Evolutionary conservation across 2,797 vertebrate genomes (phyloP), one percentile per base, ranked within the genome.

Genomic region (Gouania willdenowi): DNA sequence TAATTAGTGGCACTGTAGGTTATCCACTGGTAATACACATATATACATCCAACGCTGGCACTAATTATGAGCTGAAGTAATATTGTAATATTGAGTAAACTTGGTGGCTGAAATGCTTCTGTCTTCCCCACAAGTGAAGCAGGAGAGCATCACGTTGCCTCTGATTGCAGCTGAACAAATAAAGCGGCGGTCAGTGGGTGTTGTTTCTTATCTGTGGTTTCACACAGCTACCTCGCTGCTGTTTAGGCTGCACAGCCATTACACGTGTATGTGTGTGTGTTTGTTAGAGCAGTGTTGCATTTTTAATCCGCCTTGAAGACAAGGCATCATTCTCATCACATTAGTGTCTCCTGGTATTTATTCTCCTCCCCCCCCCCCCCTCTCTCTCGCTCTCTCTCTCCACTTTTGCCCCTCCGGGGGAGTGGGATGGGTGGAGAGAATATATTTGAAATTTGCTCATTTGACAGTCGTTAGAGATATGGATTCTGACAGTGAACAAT

Each of bases 271-370:
- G 8, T 19, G 41, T 40, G 38, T 22, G 25, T 42, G 45, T 38
- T 24, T 52, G 46, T 50, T 56, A 52, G 25, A 39, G 52, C 17
- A 26, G 70, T 79, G 79, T 73, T 79, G 63, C 58, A 78, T 81
- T 85, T 84, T 78, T 84, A 86, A 84, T 82, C 79, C 77, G 68
- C 37, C 27, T 68, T 70, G 70, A 65, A 67, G 65, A 69, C 62
- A 53, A 53, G 71, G 68, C 68, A 79, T 85, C 77, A 78, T 75
- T 81, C 71, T 78, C 77, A 79, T 86, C 71, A 84, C 79, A 83
- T 87, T 81, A 83, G 70, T 74, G 74, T 87, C 79, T 83, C 63
- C 59, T 76, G 71, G 60, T 75, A 74, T 81, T 76, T 75, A 72
- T 75, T 71, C 52, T 36, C 53, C 49, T 54, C 44, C 59, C 54